These are phyloP conservation scores for Cyprinella venusta DNA, from an alignment of 2,797 vertebrate species.

Conservation along the genomic window DNA sequence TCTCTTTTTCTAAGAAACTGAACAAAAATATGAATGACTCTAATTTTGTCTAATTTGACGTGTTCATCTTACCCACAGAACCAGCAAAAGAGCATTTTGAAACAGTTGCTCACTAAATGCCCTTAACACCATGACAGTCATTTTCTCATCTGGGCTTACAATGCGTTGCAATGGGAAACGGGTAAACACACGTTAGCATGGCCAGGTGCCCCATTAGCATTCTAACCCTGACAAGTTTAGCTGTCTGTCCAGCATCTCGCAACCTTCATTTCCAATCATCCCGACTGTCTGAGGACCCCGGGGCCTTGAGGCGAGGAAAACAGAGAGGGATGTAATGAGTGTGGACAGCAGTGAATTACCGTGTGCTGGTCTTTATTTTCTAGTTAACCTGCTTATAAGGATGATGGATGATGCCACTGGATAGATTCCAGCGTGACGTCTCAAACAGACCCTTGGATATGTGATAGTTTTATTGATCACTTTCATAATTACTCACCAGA, in stretches of 20 bases:
- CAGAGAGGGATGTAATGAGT: conserved; percentile 60
- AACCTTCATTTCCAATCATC: conserved; percentile 55
- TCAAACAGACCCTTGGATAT: conserved; percentile 16
- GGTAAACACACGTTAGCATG: conserved; percentile 24
- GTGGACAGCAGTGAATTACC: conserved; percentile 64
- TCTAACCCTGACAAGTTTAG: conserved; percentile 44
- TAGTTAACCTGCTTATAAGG: conserved; percentile 63
- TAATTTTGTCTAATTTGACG: neutral
- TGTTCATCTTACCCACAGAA: neutral
- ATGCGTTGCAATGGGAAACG: conserved; percentile 11
- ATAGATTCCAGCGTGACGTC: conserved; percentile 51
- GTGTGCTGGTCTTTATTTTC: conserved; percentile 65
- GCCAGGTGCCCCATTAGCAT: conserved; percentile 46
- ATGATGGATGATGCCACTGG: conserved; percentile 60
- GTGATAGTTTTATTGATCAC: conserved; percentile 47
- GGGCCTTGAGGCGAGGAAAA: conserved; percentile 38
- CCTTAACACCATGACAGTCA: conserved; percentile 1
- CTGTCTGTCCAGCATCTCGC: conserved; percentile 43
- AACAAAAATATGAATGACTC: neutral
- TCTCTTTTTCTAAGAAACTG: no score
- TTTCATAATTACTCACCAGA: conserved; percentile 33
- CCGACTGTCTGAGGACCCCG: conserved; percentile 27
- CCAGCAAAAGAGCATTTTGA: neutral
- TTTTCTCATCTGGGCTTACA: conserved; percentile 8
- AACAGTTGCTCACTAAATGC: neutral